Evolutionary conservation across 2,797 vertebrate genomes (phyloP).

Genomic region (Thripadectes ignobilis): DNA sequence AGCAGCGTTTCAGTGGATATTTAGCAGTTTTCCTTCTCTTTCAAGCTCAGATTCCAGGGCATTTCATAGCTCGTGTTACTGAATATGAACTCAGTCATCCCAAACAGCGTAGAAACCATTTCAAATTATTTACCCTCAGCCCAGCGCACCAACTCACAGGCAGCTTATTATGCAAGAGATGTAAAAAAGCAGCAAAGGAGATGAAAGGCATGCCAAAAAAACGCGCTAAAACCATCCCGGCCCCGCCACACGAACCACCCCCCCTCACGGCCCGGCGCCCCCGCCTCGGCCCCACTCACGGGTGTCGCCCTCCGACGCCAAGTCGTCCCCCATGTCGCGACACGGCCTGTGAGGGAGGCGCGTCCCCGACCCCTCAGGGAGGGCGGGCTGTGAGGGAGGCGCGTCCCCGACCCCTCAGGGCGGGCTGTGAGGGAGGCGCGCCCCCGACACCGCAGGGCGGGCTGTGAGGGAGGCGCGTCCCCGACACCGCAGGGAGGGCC

Average conservation of each 20-base stretch:
- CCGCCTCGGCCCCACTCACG: conserved; percentile 25
- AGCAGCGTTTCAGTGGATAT: not conserved
- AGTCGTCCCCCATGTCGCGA: not conserved
- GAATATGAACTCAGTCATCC: not conserved
- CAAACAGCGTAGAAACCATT: not conserved
- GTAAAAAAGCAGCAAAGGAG: not conserved
- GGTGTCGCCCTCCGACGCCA: not conserved
- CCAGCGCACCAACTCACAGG: not conserved
- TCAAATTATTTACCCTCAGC: not conserved
- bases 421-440: not conserved
- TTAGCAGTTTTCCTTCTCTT: not conserved
- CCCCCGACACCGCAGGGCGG: not conserved
- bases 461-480: not conserved
- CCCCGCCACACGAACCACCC: not conserved
- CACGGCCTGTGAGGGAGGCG: not conserved
- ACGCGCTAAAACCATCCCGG: fast-evolving
- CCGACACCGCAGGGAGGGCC: not conserved
- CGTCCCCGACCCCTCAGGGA: not conserved
- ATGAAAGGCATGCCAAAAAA: not conserved
- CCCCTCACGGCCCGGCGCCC: not conserved
- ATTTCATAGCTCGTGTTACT: not conserved
- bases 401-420: not conserved
- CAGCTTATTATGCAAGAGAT: not conserved
- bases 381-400: not conserved
- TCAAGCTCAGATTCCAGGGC: not conserved